These are phyloP conservation scores for Martes martes DNA, from an alignment of 2,113 vertebrate genomes.

Conservation along the genomic window DNA sequence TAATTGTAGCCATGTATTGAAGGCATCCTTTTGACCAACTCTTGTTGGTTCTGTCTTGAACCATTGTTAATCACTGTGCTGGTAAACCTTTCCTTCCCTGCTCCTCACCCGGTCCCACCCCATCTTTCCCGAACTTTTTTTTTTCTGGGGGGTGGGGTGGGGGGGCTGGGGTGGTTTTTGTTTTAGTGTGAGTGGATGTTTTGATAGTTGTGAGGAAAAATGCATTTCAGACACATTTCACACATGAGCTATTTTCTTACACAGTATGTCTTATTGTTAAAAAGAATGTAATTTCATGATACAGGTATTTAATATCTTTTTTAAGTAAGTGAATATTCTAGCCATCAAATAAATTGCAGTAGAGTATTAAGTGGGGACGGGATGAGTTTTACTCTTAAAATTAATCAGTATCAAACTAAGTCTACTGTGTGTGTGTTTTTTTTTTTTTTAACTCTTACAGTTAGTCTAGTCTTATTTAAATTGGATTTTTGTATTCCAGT, in stretches of 20 bases:
- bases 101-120: conserved; percentile 48
- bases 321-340: conserved; percentile 80
- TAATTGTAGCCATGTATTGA: conserved; percentile 69
- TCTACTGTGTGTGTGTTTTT: conserved; percentile 80
- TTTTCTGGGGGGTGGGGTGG: conserved; percentile 41
- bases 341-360: conserved; percentile 79
- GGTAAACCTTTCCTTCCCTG: conserved; percentile 68
- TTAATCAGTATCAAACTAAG: conserved; percentile 81
- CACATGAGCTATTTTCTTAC: conserved; percentile 87
- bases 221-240: conserved; percentile 86
- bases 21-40: conserved; percentile 83
- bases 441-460: conserved; percentile 73
- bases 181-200: conserved; percentile 79
- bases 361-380: conserved; percentile 75
- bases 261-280: conserved; percentile 81
- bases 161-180: conserved; percentile 47
- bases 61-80: conserved; percentile 87
- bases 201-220: conserved; percentile 73
- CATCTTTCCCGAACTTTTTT: conserved; percentile 71
- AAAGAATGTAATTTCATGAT: conserved; percentile 86
- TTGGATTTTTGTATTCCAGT: conserved; percentile 81
- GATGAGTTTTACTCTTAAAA: conserved; percentile 79
- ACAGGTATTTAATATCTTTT: conserved; percentile 86
- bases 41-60: conserved; percentile 84
- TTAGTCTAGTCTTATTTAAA: conserved; percentile 82